Evolutionary conservation across 2,113 vertebrate species (phyloP).

Genomic region (Anoplopoma fimbria): DNA sequence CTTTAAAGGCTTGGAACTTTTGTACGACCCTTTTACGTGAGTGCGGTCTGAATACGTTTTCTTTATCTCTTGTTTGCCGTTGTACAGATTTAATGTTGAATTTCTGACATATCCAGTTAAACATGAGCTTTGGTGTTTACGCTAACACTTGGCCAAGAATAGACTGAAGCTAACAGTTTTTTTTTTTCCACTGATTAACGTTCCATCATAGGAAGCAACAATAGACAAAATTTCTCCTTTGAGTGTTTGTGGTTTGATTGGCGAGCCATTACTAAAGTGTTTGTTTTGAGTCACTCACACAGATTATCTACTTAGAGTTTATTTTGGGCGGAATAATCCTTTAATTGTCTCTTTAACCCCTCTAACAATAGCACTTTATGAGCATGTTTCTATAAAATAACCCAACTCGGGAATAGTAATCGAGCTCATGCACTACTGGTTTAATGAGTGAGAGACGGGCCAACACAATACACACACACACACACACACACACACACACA

Average conservation of each 20-base stretch:
- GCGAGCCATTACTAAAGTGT: slow-evolving; percentile 49
- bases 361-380: slow-evolving; percentile 71
- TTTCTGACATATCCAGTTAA: slow-evolving; percentile 50
- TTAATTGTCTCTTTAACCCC: slow-evolving; percentile 69
- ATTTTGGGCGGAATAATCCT: slow-evolving; percentile 61
- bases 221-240: slow-evolving; percentile 48
- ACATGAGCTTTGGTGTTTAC: slow-evolving; percentile 43
- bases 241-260: slow-evolving; percentile 56
- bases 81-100: slow-evolving; percentile 40
- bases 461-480: slow-evolving; percentile 35
- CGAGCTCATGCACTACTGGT: slow-evolving; percentile 40
- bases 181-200: slow-evolving; percentile 65
- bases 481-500: slow-evolving; percentile 29
- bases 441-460: slow-evolving; percentile 67
- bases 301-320: slow-evolving; percentile 67
- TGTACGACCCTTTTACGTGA: slow-evolving; percentile 10
- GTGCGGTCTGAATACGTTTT: slow-evolving; percentile 13
- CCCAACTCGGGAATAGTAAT: slow-evolving; percentile 44
- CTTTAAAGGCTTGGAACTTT: slow-evolving; percentile 68
- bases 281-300: slow-evolving; percentile 55
- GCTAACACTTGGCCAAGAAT: slow-evolving; percentile 24
- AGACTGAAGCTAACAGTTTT: slow-evolving; percentile 48
- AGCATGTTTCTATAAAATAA: slow-evolving; percentile 73
- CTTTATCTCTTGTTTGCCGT: slow-evolving; percentile 41
- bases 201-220: slow-evolving; percentile 46